Conservation (phyloP, 2,888 invertebrate species). For the Cantharis rustica region DNA sequence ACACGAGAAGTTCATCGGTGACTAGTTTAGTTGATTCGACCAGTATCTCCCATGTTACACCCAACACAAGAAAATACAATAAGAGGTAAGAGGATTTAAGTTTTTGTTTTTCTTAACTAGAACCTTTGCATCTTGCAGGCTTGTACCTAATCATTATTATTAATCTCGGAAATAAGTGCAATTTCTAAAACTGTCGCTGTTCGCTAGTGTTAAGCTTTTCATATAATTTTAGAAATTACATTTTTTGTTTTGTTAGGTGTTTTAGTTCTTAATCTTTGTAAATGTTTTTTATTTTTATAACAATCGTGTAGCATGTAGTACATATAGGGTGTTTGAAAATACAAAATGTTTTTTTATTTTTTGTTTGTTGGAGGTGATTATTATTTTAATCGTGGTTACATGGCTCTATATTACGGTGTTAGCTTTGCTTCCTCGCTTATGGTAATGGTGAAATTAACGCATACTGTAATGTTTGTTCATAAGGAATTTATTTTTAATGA, state of each 20-base stretch:
- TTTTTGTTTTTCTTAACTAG: background rate
- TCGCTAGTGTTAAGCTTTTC: background rate
- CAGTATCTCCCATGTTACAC: slow-evolving; percentile 40
- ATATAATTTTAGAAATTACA: background rate
- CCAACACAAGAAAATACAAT: slow-evolving; percentile 45
- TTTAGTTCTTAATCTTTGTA: background rate
- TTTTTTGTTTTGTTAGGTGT: no score
- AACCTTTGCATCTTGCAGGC: background rate
- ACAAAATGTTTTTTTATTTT: background rate
- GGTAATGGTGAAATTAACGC: background rate
- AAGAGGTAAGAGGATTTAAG: slow-evolving; percentile 37
- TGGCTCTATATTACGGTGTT: background rate
- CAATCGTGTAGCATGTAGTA: background rate
- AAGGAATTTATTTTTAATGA: background rate
- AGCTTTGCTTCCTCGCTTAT: background rate
- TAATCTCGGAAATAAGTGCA: background rate
- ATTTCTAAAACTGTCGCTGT: background rate
- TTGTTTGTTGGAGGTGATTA: background rate
- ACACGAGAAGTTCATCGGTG: slow-evolving; percentile 62
- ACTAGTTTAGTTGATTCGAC: slow-evolving; percentile 55
- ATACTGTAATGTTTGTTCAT: background rate
- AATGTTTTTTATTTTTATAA: background rate
- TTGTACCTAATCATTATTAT: background rate
- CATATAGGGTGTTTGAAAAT: background rate
- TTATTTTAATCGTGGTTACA: background rate